Conservation (phyloP, 1,140 invertebrate species). For the Belonocnema kinseyi region DNA sequence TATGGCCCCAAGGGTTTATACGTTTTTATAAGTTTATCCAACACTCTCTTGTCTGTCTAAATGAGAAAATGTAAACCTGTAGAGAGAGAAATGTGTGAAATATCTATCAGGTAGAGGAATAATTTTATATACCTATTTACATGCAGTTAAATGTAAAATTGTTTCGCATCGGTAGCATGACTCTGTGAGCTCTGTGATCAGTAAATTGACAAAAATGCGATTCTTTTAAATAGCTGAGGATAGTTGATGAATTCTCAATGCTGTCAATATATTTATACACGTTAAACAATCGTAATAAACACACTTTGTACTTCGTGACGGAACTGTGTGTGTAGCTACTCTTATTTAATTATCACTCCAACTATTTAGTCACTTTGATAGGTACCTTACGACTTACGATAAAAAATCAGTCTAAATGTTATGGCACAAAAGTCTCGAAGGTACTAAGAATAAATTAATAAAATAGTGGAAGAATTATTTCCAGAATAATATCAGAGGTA, state of each 20-base stretch:
- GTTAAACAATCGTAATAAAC: constrained; percentile 16
- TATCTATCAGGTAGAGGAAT: background rate
- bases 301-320: constrained; percentile 13
- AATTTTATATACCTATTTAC: background rate
- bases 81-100: background rate
- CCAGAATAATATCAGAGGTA: no score
- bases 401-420: no score
- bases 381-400: no score
- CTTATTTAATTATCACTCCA: background rate
- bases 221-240: background rate
- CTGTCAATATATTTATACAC: constrained; percentile 17
- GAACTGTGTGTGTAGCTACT: background rate
- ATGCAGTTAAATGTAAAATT: background rate
- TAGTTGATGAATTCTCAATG: background rate
- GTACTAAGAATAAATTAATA: no score
- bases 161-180: constrained; percentile 1
- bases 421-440: no score
- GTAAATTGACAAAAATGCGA: constrained; percentile 11
- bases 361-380: background rate
- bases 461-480: no score
- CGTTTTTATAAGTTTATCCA: no score
- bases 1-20: no score
- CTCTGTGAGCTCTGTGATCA: constrained; percentile 17
- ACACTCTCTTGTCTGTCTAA: no score
- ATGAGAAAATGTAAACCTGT: background rate